Percentiles rank a stretch among this genome's conserved stretches.
These are phyloP conservation scores for Megaceryle alcyon DNA, from an alignment of 2,797 vertebrate species.

Conservation along the genomic window DNA sequence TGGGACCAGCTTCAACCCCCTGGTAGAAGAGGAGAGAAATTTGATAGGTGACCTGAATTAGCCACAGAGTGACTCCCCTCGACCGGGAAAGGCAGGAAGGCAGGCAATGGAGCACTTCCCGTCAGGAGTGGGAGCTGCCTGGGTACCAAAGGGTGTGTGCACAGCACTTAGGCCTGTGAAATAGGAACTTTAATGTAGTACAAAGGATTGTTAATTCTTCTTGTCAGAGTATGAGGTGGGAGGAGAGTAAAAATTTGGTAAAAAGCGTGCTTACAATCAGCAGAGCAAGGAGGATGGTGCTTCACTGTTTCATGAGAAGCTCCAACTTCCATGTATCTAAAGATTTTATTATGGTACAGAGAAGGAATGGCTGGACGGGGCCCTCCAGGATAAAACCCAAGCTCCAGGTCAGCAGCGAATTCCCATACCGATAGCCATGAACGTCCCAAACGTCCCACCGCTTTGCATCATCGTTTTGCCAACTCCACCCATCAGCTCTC, in stretches of 20 bases:
- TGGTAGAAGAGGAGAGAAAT: background rate
- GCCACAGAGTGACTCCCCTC: background rate
- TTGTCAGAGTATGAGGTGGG: background rate
- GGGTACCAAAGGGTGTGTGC: background rate
- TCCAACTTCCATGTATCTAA: background rate
- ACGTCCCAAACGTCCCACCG: conserved; percentile 96
- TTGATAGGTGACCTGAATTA: background rate
- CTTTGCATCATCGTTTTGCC: conserved; percentile 99
- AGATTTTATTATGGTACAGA: conserved; percentile 70
- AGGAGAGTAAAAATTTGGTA: background rate
- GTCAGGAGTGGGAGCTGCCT: rapidly evolving
- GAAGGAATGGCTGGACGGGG: background rate
- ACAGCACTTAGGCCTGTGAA: rapidly evolving
- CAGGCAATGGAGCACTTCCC: background rate
- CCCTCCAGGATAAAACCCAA: background rate
- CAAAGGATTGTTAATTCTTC: background rate
- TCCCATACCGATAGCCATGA: conserved; percentile 99
- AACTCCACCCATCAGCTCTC: conserved; percentile 96
- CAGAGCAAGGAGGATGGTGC: background rate
- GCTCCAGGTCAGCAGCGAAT: conserved; percentile 89
- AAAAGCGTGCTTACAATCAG: background rate
- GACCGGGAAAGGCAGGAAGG: rapidly evolving
- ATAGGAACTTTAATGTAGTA: background rate
- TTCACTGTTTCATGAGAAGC: background rate
- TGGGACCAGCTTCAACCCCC: background rate